Evolutionary conservation across 1,140 invertebrate genomes (phyloP).

Genomic region (Drosophila ambigua): DNA sequence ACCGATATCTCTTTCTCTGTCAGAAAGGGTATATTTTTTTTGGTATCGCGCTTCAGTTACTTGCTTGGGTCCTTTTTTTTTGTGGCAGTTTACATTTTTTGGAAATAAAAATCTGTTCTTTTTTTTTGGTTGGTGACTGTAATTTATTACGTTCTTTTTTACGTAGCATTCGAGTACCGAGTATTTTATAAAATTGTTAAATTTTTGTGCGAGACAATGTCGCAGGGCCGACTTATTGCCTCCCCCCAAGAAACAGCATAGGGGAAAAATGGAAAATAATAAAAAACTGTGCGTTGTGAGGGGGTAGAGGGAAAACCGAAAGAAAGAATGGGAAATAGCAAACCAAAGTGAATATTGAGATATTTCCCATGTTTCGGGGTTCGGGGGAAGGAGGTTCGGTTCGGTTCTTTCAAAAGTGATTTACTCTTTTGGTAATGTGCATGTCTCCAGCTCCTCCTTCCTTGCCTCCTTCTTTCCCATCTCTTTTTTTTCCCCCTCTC

Average conservation of each 20-base stretch:
- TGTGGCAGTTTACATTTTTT: constrained; percentile 4
- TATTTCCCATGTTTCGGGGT: constrained; percentile 42
- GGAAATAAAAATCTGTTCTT: constrained; percentile 32
- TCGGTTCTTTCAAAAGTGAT: constrained; percentile 62
- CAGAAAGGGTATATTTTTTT: constrained; percentile 18
- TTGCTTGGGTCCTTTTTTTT: constrained; percentile 16
- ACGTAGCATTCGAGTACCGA: constrained; percentile 25
- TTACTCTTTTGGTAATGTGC: constrained; percentile 71
- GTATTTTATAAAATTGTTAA: constrained; percentile 60
- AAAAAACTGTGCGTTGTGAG: neutral
- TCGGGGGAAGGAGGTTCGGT: constrained; percentile 7
- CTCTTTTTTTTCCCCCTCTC: neutral
- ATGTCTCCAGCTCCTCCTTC: constrained; percentile 17
- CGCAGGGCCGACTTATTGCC: constrained; percentile 42
- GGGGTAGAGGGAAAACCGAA: neutral
- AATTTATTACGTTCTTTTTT: constrained; percentile 70
- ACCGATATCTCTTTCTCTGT: constrained; percentile 3
- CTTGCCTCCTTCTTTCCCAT: no score
- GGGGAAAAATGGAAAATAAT: constrained; percentile 30
- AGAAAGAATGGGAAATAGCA: constrained; percentile 6
- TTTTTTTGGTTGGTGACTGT: constrained; percentile 43
- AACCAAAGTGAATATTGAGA: constrained; percentile 70
- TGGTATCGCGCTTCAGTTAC: constrained; percentile 13
- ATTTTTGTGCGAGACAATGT: constrained; percentile 59
- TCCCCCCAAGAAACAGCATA: constrained; percentile 28